Evolutionary conservation across 2,888 invertebrate species (phyloP).

Genomic region (Crepidodera aurea): DNA sequence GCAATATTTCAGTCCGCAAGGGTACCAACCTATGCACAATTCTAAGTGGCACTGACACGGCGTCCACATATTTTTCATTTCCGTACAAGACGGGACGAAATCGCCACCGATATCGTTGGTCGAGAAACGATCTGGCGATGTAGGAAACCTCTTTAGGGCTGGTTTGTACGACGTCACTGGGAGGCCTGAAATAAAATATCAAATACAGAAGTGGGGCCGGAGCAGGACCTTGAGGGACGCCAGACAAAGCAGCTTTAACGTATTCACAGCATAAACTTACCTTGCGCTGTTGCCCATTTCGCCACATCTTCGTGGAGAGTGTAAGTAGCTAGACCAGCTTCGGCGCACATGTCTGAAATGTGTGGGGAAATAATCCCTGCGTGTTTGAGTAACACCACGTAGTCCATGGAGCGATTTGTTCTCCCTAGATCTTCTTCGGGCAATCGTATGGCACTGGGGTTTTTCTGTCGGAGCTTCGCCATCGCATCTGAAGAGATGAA

Average conservation of each 20-base stretch:
- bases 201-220: too few species aligned
- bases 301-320: conserved; percentile 81
- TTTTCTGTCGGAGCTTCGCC: conserved; percentile 89
- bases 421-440: conserved; percentile 91
- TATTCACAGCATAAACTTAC: too few species aligned
- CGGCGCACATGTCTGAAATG: conserved; percentile 77
- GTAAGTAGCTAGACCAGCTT: conserved; percentile 80
- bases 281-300: conserved; percentile 80
- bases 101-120: conserved; percentile 47
- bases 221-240: too few species aligned
- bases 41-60: conserved; percentile 88
- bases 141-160: conserved; percentile 77
- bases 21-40: conserved; percentile 94
- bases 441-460: conserved; percentile 66
- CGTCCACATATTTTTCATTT: conserved; percentile 72
- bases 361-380: conserved; percentile 77
- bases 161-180: conserved; percentile 76
- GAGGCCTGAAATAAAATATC: conserved; percentile 68
- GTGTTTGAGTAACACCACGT: conserved; percentile 76
- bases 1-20: conserved; percentile 94
- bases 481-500: conserved; percentile 97
- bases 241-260: too few species aligned
- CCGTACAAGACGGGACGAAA: conserved; percentile 66
- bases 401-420: conserved; percentile 84
- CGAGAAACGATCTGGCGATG: conserved; percentile 50